Conservation (phyloP, 2,797 vertebrate genomes). For the Falco columbarius region DNA sequence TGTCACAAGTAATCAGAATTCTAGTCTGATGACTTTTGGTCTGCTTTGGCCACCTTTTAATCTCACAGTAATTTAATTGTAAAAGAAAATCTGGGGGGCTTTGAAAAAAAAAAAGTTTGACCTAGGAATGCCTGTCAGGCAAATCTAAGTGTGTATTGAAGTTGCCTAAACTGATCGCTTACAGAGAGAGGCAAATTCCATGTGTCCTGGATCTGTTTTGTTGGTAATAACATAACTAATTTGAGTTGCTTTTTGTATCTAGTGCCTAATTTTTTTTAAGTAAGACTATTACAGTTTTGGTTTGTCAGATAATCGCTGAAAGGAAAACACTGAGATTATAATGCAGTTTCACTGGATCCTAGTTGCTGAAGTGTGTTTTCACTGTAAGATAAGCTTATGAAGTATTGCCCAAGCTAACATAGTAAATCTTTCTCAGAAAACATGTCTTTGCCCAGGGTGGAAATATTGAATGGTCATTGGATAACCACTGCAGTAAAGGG, state of each 20-base stretch:
- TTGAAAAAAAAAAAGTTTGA: not conserved
- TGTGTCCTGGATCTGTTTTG: conserved; percentile 47
- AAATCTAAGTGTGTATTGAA: not conserved
- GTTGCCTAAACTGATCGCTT: not conserved
- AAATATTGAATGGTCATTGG: conserved; percentile 74
- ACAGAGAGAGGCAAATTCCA: conserved; percentile 14
- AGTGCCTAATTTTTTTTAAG: conserved; percentile 57
- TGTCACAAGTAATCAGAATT: conserved; percentile 55
- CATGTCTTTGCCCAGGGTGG: conserved; percentile 71
- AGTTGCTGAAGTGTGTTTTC: conserved; percentile 67
- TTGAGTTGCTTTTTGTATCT: conserved; percentile 55
- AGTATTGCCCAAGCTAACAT: conserved; percentile 75
- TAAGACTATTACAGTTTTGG: conserved; percentile 62
- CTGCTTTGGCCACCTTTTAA: conserved; percentile 17
- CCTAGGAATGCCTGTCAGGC: conserved; percentile 3
- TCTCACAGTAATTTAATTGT: conserved; percentile 49
- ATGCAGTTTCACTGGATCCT: conserved; percentile 61
- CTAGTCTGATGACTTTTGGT: conserved; percentile 33
- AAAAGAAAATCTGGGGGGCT: conserved; percentile 26
- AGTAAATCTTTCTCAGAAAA: conserved; percentile 77
- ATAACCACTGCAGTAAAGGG: conserved; percentile 68
- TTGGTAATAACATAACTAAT: conserved; percentile 64
- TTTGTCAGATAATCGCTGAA: conserved; percentile 72
- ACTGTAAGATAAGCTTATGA: conserved; percentile 74
- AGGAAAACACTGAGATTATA: conserved; percentile 72